These are phyloP conservation scores for Syngnathus scovelli DNA, from an alignment of 2,113 vertebrate genomes.

Conservation along the genomic window DNA sequence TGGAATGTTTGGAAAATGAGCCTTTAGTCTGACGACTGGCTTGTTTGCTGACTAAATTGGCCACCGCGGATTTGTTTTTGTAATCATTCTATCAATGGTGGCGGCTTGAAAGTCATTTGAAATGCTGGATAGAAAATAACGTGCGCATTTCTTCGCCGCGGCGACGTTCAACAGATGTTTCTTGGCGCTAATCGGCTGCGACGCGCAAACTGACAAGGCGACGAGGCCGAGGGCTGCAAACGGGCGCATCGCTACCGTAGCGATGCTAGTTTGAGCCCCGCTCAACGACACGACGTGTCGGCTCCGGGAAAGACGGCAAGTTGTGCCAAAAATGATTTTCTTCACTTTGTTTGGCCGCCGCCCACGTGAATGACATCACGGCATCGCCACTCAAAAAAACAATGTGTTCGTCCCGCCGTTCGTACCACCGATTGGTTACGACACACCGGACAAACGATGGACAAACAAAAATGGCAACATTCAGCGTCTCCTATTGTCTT, in stretches of 20 bases:
- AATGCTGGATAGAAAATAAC: neutral
- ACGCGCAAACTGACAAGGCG: neutral
- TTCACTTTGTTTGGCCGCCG: neutral
- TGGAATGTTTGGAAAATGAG: neutral
- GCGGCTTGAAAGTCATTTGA: neutral
- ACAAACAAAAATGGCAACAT: neutral
- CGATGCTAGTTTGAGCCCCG: neutral
- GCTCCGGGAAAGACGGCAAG: neutral
- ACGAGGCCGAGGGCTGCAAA: neutral
- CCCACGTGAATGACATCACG: too few species aligned
- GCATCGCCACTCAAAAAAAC: too few species aligned
- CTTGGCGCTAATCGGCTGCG: neutral
- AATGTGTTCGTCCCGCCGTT: neutral
- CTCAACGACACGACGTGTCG: neutral
- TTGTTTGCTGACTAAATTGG: too few species aligned
- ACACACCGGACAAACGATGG: neutral
- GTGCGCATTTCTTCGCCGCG: neutral
- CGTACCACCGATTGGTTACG: neutral
- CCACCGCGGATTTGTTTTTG: too few species aligned
- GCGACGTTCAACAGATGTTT: neutral
- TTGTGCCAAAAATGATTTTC: neutral
- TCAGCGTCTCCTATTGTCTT: too few species aligned
- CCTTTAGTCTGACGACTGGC: neutral
- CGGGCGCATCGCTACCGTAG: neutral
- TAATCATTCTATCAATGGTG: too few species aligned